These are phyloP conservation scores for Thunnus thynnus DNA, from an alignment of 2,113 vertebrate species.

Conservation along the genomic window DNA sequence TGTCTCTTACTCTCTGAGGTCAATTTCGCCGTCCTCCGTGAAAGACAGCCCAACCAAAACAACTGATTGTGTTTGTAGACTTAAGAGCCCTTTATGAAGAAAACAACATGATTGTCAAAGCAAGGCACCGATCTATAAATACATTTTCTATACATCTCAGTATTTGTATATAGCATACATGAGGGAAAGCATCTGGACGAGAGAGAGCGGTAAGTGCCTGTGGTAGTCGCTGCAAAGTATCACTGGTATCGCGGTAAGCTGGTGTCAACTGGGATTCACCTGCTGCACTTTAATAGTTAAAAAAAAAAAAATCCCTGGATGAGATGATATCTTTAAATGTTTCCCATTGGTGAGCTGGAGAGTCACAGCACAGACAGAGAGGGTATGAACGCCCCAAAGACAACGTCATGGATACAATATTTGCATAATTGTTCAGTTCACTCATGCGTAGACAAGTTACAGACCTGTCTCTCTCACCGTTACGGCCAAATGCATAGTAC, in stretches of 20 bases:
- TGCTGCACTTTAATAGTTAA: conserved; percentile 23
- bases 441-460: conserved; percentile 43
- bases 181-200: conserved; percentile 36
- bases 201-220: conserved; percentile 41
- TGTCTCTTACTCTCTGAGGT: conserved; percentile 9
- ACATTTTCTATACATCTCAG: conserved; percentile 73
- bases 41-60: conserved; percentile 6
- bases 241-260: conserved; percentile 9
- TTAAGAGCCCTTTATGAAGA: conserved; percentile 61
- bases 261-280: conserved; percentile 19
- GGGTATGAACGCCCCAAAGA: not conserved
- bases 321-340: conserved; percentile 27
- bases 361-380: not conserved
- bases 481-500: conserved; percentile 67
- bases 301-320: conserved; percentile 15
- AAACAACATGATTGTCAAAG: conserved; percentile 60
- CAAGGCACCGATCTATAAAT: conserved; percentile 83
- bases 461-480: conserved; percentile 54
- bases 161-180: conserved; percentile 63
- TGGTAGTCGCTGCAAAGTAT: conserved; percentile 20
- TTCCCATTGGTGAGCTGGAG: conserved; percentile 7
- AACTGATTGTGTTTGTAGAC: conserved; percentile 46
- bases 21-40: not conserved
- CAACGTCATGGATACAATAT: not conserved
- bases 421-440: conserved; percentile 44